phyloP scores from a whole-genome alignment of 2,797 vertebrate species.

The Triplophysa yarkandensis region DNA sequence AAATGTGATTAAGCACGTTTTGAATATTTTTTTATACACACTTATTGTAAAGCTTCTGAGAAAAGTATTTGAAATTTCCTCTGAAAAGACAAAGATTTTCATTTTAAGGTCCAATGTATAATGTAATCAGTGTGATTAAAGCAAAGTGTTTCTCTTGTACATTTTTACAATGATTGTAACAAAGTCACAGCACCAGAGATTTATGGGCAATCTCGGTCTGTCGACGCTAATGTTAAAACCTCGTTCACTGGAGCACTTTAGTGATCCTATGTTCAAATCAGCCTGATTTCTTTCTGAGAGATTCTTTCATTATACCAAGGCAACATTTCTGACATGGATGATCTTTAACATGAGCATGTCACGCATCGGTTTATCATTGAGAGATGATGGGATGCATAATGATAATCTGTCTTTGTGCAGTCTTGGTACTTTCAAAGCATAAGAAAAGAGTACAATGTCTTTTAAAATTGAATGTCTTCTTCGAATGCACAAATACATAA shows the following conservation, averaged over 20 bases:
- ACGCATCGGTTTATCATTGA: constrained; percentile 31
- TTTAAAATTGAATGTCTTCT: no score
- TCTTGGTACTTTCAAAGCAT: not conserved
- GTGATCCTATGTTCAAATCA: constrained; percentile 18
- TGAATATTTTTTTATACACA: not conserved
- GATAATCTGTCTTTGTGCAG: constrained; percentile 52
- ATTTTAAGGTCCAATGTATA: not conserved
- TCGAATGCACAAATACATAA: no score
- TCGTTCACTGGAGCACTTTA: constrained; percentile 14
- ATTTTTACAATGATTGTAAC: constrained; percentile 27
- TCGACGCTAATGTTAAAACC: constrained; percentile 10
- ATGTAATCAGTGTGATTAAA: constrained; percentile 6
- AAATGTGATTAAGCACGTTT: not conserved
- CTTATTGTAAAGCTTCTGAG: not conserved
- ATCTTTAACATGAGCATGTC: constrained; percentile 22
- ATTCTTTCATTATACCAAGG: constrained; percentile 20
- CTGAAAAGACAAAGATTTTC: constrained; percentile 20
- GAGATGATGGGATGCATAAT: constrained; percentile 44
- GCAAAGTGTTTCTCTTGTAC: constrained; percentile 6
- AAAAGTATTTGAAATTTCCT: constrained; percentile 4
- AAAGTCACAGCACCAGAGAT: constrained; percentile 31
- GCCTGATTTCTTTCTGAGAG: constrained; percentile 27
- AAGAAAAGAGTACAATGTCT: not conserved
- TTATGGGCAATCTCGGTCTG: constrained; percentile 26
- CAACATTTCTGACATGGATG: constrained; percentile 29